These are phyloP conservation scores for Equus przewalskii DNA, from an alignment of 2,113 vertebrate genomes.

Conservation along the genomic window DNA sequence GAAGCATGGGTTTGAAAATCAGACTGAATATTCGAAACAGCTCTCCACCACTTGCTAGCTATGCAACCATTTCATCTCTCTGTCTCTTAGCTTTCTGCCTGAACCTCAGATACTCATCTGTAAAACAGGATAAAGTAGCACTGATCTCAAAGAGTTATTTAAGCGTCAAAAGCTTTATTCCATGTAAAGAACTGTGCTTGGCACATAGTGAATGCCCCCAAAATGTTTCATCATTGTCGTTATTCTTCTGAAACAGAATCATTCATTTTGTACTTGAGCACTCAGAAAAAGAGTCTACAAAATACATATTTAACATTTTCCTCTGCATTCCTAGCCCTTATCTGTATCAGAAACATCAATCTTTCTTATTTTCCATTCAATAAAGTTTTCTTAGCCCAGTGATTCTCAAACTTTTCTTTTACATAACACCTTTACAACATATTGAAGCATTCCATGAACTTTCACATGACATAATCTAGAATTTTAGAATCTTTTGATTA, in stretches of 20 bases:
- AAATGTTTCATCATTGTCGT: neutral
- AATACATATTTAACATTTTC: neutral
- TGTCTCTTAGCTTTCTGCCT: neutral
- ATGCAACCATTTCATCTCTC: neutral
- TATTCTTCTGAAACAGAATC: neutral
- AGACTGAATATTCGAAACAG: neutral
- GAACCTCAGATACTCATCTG: neutral
- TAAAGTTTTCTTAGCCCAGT: neutral
- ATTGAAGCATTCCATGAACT: neutral
- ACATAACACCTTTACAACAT: neutral
- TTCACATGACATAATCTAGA: neutral
- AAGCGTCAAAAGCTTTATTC: neutral
- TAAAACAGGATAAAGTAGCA: neutral
- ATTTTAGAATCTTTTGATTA: slow-evolving; percentile 48
- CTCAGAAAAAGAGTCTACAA: neutral
- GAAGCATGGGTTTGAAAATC: slow-evolving; percentile 19
- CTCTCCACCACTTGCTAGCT: neutral
- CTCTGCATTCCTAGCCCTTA: neutral
- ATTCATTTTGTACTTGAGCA: slow-evolving; percentile 10
- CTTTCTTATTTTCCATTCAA: slow-evolving; percentile 19
- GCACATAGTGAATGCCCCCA: neutral
- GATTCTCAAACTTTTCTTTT: slow-evolving; percentile 19
- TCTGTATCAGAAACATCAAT: slow-evolving; percentile 21
- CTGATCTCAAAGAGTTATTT: neutral
- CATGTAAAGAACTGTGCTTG: neutral